These are phyloP conservation scores for Scrobipalpa costella DNA, from an alignment of 2,888 invertebrate genomes.

Conservation along the genomic window DNA sequence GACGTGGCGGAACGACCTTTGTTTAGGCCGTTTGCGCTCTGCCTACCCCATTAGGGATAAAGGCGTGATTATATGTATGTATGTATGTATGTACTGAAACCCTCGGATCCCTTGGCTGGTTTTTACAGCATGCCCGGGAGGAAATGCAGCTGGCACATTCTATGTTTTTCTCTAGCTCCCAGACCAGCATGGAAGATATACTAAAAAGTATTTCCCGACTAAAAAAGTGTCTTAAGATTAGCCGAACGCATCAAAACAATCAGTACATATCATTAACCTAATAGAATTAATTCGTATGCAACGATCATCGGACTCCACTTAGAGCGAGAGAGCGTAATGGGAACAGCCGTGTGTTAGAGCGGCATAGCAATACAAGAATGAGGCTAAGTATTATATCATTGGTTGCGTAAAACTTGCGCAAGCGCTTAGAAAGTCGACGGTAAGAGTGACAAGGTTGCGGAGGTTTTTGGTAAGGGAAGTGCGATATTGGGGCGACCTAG, in stretches of 20 bases:
- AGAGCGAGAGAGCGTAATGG: constrained; percentile 9
- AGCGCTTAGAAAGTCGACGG: constrained; percentile 27
- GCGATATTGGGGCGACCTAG: background rate
- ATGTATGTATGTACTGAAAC: no score
- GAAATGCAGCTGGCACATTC: no score
- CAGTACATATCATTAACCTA: constrained; percentile 20
- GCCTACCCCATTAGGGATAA: no score
- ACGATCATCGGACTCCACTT: background rate
- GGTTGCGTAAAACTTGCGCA: constrained; percentile 25
- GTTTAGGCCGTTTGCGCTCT: no score
- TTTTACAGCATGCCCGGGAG: no score
- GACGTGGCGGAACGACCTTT: no score
- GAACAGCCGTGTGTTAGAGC: background rate
- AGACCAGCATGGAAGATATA: no score
- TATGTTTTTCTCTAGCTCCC: no score
- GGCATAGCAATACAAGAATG: constrained; percentile 4
- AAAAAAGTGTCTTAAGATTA: background rate
- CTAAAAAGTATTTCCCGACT: no score
- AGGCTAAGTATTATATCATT: constrained; percentile 22
- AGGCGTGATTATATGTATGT: no score
- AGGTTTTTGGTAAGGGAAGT: background rate
- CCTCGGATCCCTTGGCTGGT: no score
- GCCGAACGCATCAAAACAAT: constrained; percentile 14
- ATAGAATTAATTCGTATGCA: constrained; percentile 11
- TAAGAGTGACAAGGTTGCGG: constrained; percentile 19